Percentiles rank a stretch among this genome's conserved stretches.
phyloP scores from a whole-genome alignment of 2,113 vertebrate genomes.

The Poicephalus meyeri region DNA sequence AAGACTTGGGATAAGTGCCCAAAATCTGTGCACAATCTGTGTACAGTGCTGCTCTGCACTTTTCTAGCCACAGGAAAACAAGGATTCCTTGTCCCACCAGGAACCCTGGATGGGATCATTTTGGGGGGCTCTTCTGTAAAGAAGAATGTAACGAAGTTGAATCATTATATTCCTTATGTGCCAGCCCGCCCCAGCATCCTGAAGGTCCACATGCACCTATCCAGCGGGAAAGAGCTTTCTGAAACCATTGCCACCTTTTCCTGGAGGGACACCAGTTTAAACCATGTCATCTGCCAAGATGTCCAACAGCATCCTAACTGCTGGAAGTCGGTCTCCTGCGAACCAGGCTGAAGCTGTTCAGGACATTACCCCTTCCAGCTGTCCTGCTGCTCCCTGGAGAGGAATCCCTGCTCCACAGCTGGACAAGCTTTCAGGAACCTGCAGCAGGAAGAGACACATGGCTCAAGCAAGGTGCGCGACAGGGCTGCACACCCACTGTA shows the following conservation, averaged over 20 bases:
- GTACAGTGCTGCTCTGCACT: not conserved
- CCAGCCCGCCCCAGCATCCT: not conserved
- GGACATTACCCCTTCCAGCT: not conserved
- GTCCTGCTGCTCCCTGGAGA: not conserved
- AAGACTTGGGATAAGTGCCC: not conserved
- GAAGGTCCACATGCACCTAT: not conserved
- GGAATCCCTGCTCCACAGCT: not conserved
- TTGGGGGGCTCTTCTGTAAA: not conserved
- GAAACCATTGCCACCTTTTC: not conserved
- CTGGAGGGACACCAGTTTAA: not conserved
- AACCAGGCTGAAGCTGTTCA: not conserved
- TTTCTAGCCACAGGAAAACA: not conserved
- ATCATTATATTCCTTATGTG: rapidly evolving
- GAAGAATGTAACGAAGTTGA: not conserved
- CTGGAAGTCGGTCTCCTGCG: not conserved
- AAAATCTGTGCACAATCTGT: not conserved
- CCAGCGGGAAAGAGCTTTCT: not conserved
- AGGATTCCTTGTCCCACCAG: not conserved
- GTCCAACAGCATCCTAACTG: not conserved
- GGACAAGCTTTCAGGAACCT: not conserved
- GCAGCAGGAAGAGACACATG: not conserved
- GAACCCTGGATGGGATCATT: not conserved
- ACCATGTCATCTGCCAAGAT: not conserved
- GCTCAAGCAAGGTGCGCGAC: rapidly evolving
- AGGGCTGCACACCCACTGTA: not conserved